Evolutionary conservation across 2,888 invertebrate species (phyloP), one percentile per base, ranked within the genome.

Genomic region (Ariolimax columbianus): DNA sequence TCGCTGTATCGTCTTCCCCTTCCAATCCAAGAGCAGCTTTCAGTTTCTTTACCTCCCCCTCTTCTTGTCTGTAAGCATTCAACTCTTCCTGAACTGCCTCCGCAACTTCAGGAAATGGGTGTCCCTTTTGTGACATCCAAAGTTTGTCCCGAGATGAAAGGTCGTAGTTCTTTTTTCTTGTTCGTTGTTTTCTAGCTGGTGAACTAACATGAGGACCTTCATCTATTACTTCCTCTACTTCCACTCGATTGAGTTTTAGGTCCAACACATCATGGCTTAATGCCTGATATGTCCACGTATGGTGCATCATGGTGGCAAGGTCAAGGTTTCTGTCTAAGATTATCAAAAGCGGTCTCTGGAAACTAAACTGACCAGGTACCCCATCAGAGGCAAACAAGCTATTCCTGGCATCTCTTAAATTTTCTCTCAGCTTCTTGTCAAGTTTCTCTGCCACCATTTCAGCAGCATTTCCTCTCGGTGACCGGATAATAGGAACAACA

Each of bases 251-350:
- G 84, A 99, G 95, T 17, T 97, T 96, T 89, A 99, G 95, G 92
- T 98, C 97, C 92, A 99, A 94, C 7, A 99, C 97, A 95, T 99
- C 99, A 94, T 99, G 99, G 40, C 98, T 97, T 83, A 99, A 95
- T 0, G 99, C 99, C 85, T 99, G 99, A 94, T 99, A 99, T 0
- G 99, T 99, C 99, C 99, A 99, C 0, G 99, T 99, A 94, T 99
- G 99, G 95, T 99, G 99, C 86, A 99, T 95, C 40, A 98, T 98
- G 70, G 99, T 99, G 1, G 99, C 98, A 96, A 99, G 96, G 94
- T 99, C 99, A 88, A 98, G 95, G 94, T 97, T 98, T 86, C 99
- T 96, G 94, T 99, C 99, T 84, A 99, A 95, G 86, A 99, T 95
- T 88, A 99, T 96, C 55, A 99, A 95, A 91, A 99, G 95, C 0